Base-by-base conservation (phyloP, 2,797 vertebrate species). In the Pantherophis vulpinus region DNA sequence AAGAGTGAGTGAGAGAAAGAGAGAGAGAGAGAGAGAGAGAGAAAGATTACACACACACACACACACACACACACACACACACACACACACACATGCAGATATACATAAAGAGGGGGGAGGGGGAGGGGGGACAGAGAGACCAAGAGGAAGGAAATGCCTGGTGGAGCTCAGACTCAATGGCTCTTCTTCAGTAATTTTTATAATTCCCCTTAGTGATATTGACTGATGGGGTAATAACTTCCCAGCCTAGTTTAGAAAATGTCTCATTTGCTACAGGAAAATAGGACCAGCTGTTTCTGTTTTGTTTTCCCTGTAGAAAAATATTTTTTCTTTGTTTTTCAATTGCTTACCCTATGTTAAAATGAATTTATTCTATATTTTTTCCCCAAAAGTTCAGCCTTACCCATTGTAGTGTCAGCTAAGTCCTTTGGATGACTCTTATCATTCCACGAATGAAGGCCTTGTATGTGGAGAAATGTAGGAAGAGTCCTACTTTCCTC, bases 71-170 rank as follows among this genome's bases (percentile, higher is more conserved):
- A 47, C 47, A 47, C 47, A 6, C 47, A 47, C 47, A 47, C 5
- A 47, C 47, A 47, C 47, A 47, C 47, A 47, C 47, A 47, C 47
- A 47, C 47, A 47, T 2, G 3, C 47, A 47, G 5, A 47, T 6
- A 47, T 47, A 47, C 47, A 47, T 47, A 47, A 1, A 5, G 1
- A 1, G 3, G 1, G 10, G 27, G 25, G 0, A 51, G 51, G 1
- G 51, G 51, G 51, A 51, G 51, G 51, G 51, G 51, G 51, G 51
- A 51, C 7, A 51, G 29, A 66, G 9, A 66, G 11, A n/a, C 59
- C 59, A 6, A n/a, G n/a, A 74, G 32, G 66, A 74, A 74, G 70
- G 16, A 74, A 74, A 20, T 37, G 16, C 70, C 29, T 66, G 29
- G 29, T n/a, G 29, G 29, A 37, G 32, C 16, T 74, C 32, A 74